Conservation (phyloP, 35 echinoderm and acorn worm genomes). For the Holothuria glaberrima region DNA sequence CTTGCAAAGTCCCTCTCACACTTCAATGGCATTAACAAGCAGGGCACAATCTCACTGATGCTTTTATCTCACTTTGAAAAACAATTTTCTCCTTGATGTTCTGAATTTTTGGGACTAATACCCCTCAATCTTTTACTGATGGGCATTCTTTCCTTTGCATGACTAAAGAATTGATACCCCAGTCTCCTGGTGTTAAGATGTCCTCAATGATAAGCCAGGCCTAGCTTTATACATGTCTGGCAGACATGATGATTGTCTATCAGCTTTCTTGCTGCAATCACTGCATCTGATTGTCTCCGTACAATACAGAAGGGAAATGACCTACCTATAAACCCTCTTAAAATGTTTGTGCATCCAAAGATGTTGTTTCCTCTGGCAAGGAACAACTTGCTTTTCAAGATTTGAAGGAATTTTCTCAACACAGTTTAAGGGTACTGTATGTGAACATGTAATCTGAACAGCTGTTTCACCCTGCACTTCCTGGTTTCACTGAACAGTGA, state of each 20-base stretch:
- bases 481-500: too few relatives aligned
- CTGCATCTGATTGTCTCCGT: not conserved
- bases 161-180: conserved; percentile 19
- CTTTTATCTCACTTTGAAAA: not conserved
- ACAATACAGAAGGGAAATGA: not conserved
- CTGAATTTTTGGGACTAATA: not conserved
- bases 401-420: too few relatives aligned
- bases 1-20: conserved; percentile 5
- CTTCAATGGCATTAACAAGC: not conserved
- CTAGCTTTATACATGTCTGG: too few relatives aligned
- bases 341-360: not conserved
- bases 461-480: too few relatives aligned
- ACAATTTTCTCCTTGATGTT: conserved; percentile 16
- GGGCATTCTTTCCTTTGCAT: not conserved
- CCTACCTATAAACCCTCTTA: not conserved
- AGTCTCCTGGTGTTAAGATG: too few relatives aligned
- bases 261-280: not conserved
- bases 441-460: too few relatives aligned
- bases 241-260: too few relatives aligned
- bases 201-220: too few relatives aligned
- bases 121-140: conserved; percentile 21
- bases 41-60: not conserved
- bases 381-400: too few relatives aligned
- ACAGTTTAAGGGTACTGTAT: too few relatives aligned
- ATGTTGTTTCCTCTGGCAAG: not conserved